phyloP scores from a whole-genome alignment of 37 sponge, comb jelly and placozoan genomes.

The Beroe ovata region DNA sequence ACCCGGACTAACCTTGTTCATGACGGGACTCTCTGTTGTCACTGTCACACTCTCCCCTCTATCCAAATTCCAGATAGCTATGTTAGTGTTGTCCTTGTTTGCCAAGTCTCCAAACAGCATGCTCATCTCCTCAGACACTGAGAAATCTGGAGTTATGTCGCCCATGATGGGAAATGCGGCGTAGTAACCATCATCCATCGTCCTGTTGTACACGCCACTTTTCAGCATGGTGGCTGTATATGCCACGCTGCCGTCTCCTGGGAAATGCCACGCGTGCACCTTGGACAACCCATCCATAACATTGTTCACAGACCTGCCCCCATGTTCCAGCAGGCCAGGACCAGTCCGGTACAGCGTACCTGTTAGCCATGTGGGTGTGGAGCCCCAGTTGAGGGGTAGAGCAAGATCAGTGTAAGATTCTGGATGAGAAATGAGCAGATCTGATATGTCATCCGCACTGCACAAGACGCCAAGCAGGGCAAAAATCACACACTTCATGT shows the following conservation, averaged over 20 bases:
- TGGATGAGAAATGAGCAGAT: not conserved
- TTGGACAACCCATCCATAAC: conserved; percentile 28
- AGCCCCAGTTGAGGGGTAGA: not conserved
- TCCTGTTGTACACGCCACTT: not conserved
- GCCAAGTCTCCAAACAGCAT: not conserved
- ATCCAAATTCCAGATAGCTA: conserved; percentile 35
- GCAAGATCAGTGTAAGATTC: not conserved
- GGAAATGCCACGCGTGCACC: conserved; percentile 21
- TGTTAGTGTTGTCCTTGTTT: conserved; percentile 52
- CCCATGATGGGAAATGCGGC: conserved; percentile 41
- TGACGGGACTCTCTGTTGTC: conserved; percentile 9
- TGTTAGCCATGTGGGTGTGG: not conserved
- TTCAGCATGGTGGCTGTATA: conserved; percentile 4
- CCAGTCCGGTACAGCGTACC: conserved; percentile 6
- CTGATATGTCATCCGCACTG: not conserved
- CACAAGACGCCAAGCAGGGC: not conserved
- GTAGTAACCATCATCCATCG: not conserved
- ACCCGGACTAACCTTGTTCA: not conserved
- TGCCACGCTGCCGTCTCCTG: not conserved
- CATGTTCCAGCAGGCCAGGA: conserved; percentile 36
- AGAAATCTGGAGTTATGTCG: not conserved
- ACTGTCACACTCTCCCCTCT: not conserved
- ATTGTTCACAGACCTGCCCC: not conserved
- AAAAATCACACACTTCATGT: too few species aligned
- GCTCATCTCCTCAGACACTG: not conserved